A percentile compares a stretch with the other conserved stretches of the same genome.
These are phyloP conservation scores for Sandelia bainsii DNA, from an alignment of 2,797 vertebrate species.

Conservation along the genomic window DNA sequence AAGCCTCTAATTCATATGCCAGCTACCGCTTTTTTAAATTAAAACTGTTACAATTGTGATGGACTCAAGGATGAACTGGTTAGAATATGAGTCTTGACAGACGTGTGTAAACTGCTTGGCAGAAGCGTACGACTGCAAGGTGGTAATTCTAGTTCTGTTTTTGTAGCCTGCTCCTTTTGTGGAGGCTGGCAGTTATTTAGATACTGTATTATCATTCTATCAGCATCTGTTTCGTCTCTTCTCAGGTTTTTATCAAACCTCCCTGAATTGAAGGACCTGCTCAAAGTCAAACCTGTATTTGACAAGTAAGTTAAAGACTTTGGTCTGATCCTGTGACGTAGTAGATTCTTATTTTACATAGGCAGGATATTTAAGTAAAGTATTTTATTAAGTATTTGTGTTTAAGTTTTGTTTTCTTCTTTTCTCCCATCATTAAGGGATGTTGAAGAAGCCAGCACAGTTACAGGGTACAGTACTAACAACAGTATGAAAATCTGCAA, in stretches of 20 bases:
- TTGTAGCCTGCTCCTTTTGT: not conserved
- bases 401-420: not conserved
- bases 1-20: no score
- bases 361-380: no score
- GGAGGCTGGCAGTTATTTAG: no score
- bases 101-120: no score
- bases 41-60: no score
- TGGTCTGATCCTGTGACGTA: not conserved
- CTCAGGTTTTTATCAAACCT: constrained; percentile 91
- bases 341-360: not conserved
- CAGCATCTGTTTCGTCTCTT: constrained; percentile 27
- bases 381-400: not conserved
- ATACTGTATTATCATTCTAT: not conserved
- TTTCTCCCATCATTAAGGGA: constrained; percentile 80
- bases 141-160: no score
- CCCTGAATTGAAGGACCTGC: constrained; percentile 88
- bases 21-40: no score
- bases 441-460: constrained; percentile 84
- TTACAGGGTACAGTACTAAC: constrained; percentile 85
- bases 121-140: no score
- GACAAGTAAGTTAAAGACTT: constrained; percentile 89
- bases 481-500: not conserved
- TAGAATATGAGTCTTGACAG: no score
- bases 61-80: no score
- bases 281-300: constrained; percentile 92